Conservation (phyloP, 2,797 vertebrate genomes). For the Sciurus carolinensis region DNA sequence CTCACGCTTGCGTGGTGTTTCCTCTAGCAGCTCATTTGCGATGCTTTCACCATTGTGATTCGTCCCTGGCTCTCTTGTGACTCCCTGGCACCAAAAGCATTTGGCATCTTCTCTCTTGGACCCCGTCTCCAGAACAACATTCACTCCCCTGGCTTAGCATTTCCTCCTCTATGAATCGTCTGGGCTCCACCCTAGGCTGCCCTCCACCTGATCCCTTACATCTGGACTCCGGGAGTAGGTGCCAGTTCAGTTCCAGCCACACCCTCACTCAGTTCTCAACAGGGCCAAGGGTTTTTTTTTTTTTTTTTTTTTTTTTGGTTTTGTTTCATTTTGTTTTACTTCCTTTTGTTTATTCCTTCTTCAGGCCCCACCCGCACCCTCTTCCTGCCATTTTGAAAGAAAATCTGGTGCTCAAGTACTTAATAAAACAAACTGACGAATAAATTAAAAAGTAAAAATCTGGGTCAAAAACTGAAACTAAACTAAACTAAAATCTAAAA, state of each 20-base stretch:
- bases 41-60: not conserved
- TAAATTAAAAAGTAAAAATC: constrained; percentile 47
- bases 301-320: not conserved
- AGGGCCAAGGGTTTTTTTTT: not conserved
- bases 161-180: not conserved
- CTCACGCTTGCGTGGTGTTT: not conserved
- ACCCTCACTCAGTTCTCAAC: not conserved
- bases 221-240: not conserved
- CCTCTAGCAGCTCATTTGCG: not conserved
- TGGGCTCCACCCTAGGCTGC: not conserved
- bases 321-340: constrained; percentile 28
- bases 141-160: not conserved
- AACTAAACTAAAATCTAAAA: constrained; percentile 20
- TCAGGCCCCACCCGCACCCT: constrained; percentile 38
- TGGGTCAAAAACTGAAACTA: constrained; percentile 64
- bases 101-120: constrained; percentile 20
- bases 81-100: not conserved
- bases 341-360: constrained; percentile 48
- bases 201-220: constrained; percentile 58
- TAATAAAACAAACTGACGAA: constrained; percentile 72
- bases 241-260: constrained; percentile 41
- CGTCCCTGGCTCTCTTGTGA: not conserved
- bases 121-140: not conserved
- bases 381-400: constrained; percentile 79
- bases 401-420: constrained; percentile 30